Percentiles rank a stretch among this genome's conserved stretches.
phyloP scores from a whole-genome alignment of 2,797 vertebrate species.

The Sebastes alutus region DNA sequence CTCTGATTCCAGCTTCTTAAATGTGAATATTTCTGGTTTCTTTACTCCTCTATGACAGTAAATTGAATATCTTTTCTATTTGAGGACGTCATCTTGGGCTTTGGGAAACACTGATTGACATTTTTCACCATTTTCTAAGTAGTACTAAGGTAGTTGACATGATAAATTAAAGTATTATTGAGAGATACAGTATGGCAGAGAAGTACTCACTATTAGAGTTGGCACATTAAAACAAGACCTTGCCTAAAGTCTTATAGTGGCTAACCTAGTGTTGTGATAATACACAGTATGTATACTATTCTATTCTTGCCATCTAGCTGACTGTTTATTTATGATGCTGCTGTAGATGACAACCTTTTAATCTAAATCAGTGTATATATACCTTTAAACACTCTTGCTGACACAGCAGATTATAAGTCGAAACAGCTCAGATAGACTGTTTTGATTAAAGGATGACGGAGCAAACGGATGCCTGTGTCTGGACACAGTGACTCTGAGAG shows the following conservation, averaged over 20 bases:
- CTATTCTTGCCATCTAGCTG: background rate
- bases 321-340: background rate
- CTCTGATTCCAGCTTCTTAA: too few relatives aligned
- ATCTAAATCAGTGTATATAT: background rate
- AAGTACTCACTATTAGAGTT: background rate
- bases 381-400: background rate
- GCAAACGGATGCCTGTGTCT: slow-evolving; percentile 29
- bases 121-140: too few relatives aligned
- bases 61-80: too few relatives aligned
- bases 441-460: slow-evolving; percentile 34
- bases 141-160: background rate
- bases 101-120: accelerated
- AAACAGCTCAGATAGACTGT: background rate
- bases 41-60: too few relatives aligned
- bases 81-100: too few relatives aligned
- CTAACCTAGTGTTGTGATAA: background rate
- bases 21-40: too few relatives aligned
- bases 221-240: background rate
- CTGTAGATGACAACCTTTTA: background rate
- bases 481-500: slow-evolving; percentile 37
- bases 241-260: background rate
- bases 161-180: background rate
- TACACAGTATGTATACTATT: background rate
- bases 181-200: background rate
- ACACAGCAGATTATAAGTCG: background rate